Evolutionary conservation across 2,797 vertebrate species (phyloP).

Genomic region (Chelidonichthys spinosus): DNA sequence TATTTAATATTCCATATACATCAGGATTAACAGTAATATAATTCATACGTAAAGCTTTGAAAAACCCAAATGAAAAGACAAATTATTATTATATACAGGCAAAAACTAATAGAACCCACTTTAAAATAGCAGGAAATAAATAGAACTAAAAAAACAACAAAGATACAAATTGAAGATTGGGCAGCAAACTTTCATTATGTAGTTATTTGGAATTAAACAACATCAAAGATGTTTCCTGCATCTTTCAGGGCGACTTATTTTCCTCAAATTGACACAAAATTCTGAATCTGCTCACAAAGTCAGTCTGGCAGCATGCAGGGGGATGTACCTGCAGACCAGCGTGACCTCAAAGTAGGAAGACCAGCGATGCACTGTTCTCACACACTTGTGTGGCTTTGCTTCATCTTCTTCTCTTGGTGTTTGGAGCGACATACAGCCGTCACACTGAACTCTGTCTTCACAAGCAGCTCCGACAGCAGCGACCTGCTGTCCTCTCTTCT

Average conservation of each 20-base stretch:
- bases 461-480: not conserved
- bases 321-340: not conserved
- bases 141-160: not conserved
- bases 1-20: not conserved
- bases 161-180: not conserved
- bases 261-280: not conserved
- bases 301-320: no score
- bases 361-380: constrained; percentile 6
- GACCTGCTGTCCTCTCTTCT: not conserved
- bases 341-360: constrained; percentile 50
- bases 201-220: not conserved
- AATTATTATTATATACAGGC: not conserved
- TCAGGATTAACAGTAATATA: not conserved
- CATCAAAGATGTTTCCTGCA: not conserved
- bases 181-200: not conserved
- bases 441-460: not conserved
- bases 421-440: not conserved
- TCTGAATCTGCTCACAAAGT: not conserved
- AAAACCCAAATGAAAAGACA: not conserved
- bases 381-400: constrained; percentile 15
- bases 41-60: not conserved
- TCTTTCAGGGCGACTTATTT: not conserved
- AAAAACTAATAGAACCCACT: not conserved
- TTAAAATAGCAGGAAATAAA: not conserved
- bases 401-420: constrained; percentile 8